A percentile compares a stretch with the other conserved stretches of the same genome.
Conservation (phyloP, 2,113 vertebrate genomes). For the Rhinopomastus cyanomelas region DNA sequence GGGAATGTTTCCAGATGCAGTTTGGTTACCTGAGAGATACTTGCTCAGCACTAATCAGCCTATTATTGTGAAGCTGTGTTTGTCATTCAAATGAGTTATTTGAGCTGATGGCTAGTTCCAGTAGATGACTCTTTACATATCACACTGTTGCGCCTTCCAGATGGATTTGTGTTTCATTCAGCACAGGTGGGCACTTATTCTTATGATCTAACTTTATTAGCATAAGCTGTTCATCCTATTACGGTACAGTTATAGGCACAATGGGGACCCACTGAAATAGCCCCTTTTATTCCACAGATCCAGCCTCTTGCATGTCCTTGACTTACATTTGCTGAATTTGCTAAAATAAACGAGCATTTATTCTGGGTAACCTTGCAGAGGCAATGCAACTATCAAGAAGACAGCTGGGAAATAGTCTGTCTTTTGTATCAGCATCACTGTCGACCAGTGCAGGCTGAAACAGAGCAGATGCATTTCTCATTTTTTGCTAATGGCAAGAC, state of each 20-base stretch:
- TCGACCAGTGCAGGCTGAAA: slow-evolving; percentile 11
- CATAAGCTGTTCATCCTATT: slow-evolving; percentile 56
- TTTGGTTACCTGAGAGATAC: neutral
- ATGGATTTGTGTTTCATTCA: slow-evolving; percentile 50
- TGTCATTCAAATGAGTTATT: slow-evolving; percentile 55
- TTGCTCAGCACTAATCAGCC: slow-evolving; percentile 42
- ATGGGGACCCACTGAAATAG: slow-evolving; percentile 31
- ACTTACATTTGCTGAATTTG: slow-evolving; percentile 48
- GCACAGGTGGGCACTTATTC: slow-evolving; percentile 63
- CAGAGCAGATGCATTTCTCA: neutral
- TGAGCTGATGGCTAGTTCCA: slow-evolving; percentile 33
- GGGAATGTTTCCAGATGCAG: neutral
- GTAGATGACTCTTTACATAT: neutral
- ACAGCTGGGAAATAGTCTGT: slow-evolving; percentile 39
- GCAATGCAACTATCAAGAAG: slow-evolving; percentile 15
- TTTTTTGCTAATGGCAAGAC: slow-evolving; percentile 10
- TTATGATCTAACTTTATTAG: slow-evolving; percentile 57
- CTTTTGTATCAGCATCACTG: neutral
- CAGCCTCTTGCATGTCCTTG: slow-evolving; percentile 57
- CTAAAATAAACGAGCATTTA: slow-evolving; percentile 60
- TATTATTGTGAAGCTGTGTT: slow-evolving; percentile 17
- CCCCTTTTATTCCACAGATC: slow-evolving; percentile 46
- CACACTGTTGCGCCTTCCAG: slow-evolving; percentile 33
- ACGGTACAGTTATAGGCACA: slow-evolving; percentile 36
- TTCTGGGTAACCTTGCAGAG: slow-evolving; percentile 50